Evolutionary conservation across 2,888 invertebrate genomes (phyloP).

Genomic region (Gandaritis pyraliata): DNA sequence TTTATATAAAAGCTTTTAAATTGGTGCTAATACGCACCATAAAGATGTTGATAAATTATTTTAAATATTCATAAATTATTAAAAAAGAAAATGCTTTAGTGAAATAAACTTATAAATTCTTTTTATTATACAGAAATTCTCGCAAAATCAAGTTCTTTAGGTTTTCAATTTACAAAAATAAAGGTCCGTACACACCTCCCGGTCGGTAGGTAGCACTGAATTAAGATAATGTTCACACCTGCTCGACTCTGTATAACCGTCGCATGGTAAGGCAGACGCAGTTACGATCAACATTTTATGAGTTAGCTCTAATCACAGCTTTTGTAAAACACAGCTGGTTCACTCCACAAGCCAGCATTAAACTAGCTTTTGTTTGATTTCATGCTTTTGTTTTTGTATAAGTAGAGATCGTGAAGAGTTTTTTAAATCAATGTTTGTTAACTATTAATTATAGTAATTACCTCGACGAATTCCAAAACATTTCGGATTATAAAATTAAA

Average conservation of each 20-base stretch:
- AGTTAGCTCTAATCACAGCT: constrained; percentile 50
- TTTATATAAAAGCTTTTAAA: constrained; percentile 24
- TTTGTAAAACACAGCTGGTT: constrained; percentile 7
- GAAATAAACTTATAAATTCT: no score
- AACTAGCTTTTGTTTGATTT: no score
- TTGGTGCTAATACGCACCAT: constrained; percentile 11
- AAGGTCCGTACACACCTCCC: constrained; percentile 62
- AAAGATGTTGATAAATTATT: constrained; percentile 19
- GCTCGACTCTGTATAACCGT: constrained; percentile 72
- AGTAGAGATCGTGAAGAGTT: no score
- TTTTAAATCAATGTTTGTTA: background rate
- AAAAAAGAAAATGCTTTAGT: no score
- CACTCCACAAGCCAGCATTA: background rate
- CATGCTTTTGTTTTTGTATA: background rate
- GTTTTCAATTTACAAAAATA: constrained; percentile 56
- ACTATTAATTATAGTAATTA: background rate
- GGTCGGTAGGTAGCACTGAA: constrained; percentile 73
- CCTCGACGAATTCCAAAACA: background rate
- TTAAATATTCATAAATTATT: no score
- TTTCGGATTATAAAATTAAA: background rate
- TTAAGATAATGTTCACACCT: constrained; percentile 84
- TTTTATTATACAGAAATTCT: constrained; percentile 6
- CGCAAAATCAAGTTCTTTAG: constrained; percentile 35
- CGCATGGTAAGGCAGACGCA: constrained; percentile 69
- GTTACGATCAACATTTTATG: constrained; percentile 71